These are phyloP conservation scores for Malurus splendens DNA, from an alignment of 2,797 vertebrate species.

Conservation along the genomic window DNA sequence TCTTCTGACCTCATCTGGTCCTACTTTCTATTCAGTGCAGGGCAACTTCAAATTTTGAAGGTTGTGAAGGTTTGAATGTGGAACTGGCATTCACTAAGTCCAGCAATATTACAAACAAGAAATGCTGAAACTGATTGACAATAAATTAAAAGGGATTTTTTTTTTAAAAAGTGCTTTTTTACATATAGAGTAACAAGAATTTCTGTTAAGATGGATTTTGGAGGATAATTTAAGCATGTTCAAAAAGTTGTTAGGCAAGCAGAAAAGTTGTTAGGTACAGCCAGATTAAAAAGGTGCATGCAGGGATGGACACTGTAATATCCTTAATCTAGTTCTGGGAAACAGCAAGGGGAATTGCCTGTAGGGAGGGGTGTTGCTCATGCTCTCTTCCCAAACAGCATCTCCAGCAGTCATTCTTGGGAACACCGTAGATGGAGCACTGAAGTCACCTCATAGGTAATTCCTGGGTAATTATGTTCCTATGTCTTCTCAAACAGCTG, in stretches of 20 bases:
- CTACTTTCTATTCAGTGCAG: background rate
- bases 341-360: background rate
- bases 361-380: background rate
- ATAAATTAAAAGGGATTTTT: background rate
- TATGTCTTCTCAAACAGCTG: background rate
- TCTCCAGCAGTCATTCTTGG: background rate
- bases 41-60: background rate
- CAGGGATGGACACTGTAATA: background rate
- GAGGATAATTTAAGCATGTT: background rate
- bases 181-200: background rate
- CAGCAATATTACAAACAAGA: background rate
- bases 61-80: background rate
- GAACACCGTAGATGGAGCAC: background rate
- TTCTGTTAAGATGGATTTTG: background rate
- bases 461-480: background rate
- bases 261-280: background rate
- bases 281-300: background rate
- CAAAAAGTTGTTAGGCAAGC: background rate
- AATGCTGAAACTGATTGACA: background rate
- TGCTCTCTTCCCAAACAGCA: background rate
- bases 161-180: background rate
- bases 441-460: background rate
- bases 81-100: background rate
- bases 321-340: background rate
- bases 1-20: background rate